Evolutionary conservation across 2,113 vertebrate species (phyloP), one percentile per base, ranked within the genome.

Genomic region (Cacatua alba): DNA sequence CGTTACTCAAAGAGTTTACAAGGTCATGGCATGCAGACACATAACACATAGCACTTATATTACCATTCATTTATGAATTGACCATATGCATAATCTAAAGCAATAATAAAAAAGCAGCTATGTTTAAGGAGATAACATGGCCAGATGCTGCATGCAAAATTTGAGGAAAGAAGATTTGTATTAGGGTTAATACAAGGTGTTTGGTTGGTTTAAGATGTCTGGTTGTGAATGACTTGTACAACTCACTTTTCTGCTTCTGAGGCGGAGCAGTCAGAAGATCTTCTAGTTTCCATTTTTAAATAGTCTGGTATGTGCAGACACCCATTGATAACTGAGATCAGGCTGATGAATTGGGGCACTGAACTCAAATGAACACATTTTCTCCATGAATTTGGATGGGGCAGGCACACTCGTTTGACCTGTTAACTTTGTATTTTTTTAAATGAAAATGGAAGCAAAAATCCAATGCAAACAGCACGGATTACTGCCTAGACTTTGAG

Each of bases 191-290:
- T 75, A 80, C 43, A 51, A 70, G 51, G 8, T 37, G 11, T 31
- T 86, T 0, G 4, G 8, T 59, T 74, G 14, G 25, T 52, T 76
- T 9, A 57, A 78, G 46, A 20, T 5, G 2, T 28, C 28, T 63
- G 7, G 49, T 76, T 59, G 39, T 59, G 43, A 92, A 59, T 35
- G 17, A 17, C 51, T 41, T 41, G 21, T 62, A 37, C 8, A 14
- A 69, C 18, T 90, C 35, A 76, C 7, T 86, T 74, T 75, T 51
- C 71, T 60, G 20, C 59, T 77, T 17, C 25, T 67, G 64, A 63
- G 1, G 0, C 0, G 0, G 28, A 83, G n/a, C 0, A 0, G n/a
- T 37, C 35, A 62, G 90, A 83, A 92, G 15, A 21, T 90, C 53
- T 72, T 85, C n/a, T 44, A 53, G 17, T 83, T 92, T 92, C 52